These are phyloP conservation scores for Trochalopteron elliotii DNA, from an alignment of 2,113 vertebrate genomes.

Conservation along the genomic window DNA sequence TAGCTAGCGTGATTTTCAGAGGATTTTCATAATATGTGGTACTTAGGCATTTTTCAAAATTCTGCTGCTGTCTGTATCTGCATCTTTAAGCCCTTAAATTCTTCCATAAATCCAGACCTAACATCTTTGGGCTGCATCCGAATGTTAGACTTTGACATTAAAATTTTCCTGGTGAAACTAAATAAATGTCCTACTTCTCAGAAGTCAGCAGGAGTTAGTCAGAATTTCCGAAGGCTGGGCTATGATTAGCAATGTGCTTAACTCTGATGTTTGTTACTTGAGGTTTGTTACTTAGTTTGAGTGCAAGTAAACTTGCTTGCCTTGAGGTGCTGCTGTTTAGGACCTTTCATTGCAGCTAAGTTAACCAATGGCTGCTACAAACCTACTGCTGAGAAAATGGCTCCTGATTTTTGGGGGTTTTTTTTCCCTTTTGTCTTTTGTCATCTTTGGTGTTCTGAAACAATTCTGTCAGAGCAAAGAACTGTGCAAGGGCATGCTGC, in stretches of 20 bases:
- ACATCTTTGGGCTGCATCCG: neutral
- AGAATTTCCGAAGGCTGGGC: neutral
- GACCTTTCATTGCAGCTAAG: neutral
- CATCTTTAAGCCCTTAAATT: constrained; percentile 36
- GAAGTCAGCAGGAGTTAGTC: neutral
- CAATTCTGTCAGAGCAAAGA: neutral
- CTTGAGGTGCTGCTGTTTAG: neutral
- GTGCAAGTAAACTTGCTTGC: neutral
- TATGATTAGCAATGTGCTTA: neutral
- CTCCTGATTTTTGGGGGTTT: neutral
- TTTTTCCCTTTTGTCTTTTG: neutral
- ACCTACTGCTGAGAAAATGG: neutral
- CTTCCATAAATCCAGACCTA: constrained; percentile 36
- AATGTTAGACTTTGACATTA: neutral
- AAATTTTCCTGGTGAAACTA: neutral
- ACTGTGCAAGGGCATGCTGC: neutral
- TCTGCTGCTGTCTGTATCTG: neutral
- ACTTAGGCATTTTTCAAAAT: constrained; percentile 16
- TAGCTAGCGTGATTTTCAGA: neutral
- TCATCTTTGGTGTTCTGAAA: neutral
- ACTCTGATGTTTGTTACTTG: neutral
- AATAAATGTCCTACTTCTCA: neutral
- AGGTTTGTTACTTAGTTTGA: neutral
- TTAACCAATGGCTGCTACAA: neutral
- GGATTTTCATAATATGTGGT: constrained; percentile 27